Evolutionary conservation across 2,797 vertebrate genomes (phyloP).

Genomic region (Mus caroli): DNA sequence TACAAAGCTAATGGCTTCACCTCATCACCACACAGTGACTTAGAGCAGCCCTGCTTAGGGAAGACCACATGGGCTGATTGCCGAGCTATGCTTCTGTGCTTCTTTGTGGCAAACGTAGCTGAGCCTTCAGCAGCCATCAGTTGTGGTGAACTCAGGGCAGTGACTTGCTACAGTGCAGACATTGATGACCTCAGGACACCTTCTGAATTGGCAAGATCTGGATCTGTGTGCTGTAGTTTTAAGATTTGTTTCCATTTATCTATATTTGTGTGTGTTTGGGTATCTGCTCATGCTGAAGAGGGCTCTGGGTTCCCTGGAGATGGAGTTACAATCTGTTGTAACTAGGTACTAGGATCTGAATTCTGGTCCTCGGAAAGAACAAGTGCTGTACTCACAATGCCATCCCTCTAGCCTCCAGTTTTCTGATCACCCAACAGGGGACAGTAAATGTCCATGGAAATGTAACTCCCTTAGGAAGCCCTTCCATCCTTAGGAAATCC

Average conservation of each 20-base stretch:
- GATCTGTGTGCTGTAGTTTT: background rate
- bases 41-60: background rate
- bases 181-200: background rate
- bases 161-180: background rate
- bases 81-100: background rate
- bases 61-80: background rate
- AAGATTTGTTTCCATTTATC: background rate
- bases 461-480: constrained; percentile 47
- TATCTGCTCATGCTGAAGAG: background rate
- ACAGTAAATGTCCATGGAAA: constrained; percentile 64
- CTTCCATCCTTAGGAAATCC: background rate
- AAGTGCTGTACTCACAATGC: background rate
- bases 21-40: background rate
- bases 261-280: background rate
- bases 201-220: background rate
- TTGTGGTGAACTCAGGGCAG: background rate
- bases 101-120: background rate
- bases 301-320: background rate
- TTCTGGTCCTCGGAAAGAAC: background rate
- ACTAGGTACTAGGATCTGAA: background rate
- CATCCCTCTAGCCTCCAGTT: background rate
- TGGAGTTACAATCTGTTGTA: background rate
- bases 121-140: background rate
- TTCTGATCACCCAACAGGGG: constrained; percentile 70
- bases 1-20: background rate